phyloP scores from a whole-genome alignment of 2,888 invertebrate genomes.

The Mesorhabditis sp. region DNA sequence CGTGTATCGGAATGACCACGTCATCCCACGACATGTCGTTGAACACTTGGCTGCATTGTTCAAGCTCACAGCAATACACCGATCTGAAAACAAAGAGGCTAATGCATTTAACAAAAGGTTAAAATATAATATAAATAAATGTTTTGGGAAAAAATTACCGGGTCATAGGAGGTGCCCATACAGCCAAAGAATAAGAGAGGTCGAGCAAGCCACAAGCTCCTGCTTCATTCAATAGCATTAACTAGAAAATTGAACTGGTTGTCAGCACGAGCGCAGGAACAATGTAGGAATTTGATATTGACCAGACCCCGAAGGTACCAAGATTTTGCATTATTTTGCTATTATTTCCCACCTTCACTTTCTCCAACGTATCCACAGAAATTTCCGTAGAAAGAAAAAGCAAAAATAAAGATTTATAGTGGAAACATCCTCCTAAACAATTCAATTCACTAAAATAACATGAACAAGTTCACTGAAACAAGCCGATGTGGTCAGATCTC shows the following conservation, averaged over 20 bases:
- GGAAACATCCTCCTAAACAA: neutral
- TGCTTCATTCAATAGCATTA: slow-evolving; percentile 1
- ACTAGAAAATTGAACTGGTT: neutral
- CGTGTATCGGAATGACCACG: neutral
- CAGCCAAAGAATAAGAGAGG: neutral
- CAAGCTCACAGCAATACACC: neutral
- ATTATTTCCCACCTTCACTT: neutral
- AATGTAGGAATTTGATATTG: neutral
- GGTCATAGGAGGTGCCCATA: neutral
- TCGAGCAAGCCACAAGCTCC: neutral
- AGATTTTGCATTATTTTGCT: too few relatives aligned
- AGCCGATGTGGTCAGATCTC: too few relatives aligned
- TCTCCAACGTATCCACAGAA: slow-evolving; percentile 3
- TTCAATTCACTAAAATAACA: neutral
- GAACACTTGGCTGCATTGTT: neutral
- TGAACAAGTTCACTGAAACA: neutral
- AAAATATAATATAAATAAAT: too few relatives aligned
- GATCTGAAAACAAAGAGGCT: neutral
- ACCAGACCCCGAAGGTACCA: too few relatives aligned
- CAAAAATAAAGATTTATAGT: neutral
- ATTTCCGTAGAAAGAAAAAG: neutral
- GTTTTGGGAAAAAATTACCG: too few relatives aligned
- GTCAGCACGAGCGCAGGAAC: neutral
- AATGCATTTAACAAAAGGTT: neutral
- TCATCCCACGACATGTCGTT: neutral